These are phyloP conservation scores for Choloepus didactylus DNA, from an alignment of 2,797 vertebrate species.

Conservation along the genomic window DNA sequence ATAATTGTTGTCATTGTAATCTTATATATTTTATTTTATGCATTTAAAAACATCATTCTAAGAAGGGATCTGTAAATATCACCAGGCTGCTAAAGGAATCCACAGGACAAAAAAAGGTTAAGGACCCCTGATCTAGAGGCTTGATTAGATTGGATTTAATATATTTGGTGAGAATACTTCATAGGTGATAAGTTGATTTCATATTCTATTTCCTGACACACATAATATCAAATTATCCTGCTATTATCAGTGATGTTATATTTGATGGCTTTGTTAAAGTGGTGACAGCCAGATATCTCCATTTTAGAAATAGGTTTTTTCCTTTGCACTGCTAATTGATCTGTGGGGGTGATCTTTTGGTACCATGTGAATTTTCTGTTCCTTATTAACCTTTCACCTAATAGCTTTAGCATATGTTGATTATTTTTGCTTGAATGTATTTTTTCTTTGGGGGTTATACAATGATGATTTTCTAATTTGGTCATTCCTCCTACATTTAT, in stretches of 20 bases:
- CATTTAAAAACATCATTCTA: conserved; percentile 39
- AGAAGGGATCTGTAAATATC: neutral
- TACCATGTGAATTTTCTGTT: neutral
- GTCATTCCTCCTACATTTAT: neutral
- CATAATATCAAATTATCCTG: neutral
- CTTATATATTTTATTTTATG: conserved; percentile 2
- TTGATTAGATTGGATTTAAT: neutral
- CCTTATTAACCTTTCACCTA: conserved; percentile 7
- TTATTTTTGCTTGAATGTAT: neutral
- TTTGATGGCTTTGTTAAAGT: conserved; percentile 42
- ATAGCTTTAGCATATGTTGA: neutral
- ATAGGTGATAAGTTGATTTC: conserved; percentile 29
- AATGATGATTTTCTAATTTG: conserved; percentile 43
- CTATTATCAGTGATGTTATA: neutral
- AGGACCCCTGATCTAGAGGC: neutral
- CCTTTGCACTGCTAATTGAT: neutral
- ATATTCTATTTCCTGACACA: conserved; percentile 39
- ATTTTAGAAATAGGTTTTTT: conserved; percentile 8
- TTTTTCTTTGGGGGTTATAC: conserved; percentile 28
- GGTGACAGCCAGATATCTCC: conserved; percentile 23
- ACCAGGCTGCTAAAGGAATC: conserved; percentile 18
- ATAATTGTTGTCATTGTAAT: conserved; percentile 4
- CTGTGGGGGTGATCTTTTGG: neutral
- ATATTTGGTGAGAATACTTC: neutral
- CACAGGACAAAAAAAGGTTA: neutral